Evolutionary conservation across 2,113 vertebrate species (phyloP), one percentile per base, ranked within the genome.

Genomic region (Thalassarche chlororhynchos): DNA sequence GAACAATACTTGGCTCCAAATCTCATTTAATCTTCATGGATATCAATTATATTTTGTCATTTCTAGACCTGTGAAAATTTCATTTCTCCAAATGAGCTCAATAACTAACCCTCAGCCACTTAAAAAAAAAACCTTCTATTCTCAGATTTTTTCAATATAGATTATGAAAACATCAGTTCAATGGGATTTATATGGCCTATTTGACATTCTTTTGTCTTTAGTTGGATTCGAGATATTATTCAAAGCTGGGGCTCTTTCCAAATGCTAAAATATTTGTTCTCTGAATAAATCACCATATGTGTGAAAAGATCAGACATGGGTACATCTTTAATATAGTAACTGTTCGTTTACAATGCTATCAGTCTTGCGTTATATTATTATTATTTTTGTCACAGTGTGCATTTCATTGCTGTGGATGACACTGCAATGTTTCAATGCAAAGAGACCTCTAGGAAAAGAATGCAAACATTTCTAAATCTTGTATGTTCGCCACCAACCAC

Each of bases 21-120:
- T 81, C 60, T 94, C 61, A 95, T 96, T 96, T 97, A 89, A 95
- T 92, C 84, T 96, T 94, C 54, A 92, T 70, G 58, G 76, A 78
- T 94, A 95, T 95, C 92, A 97, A 93, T 97, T 97, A 96, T 64
- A 86, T 88, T 95, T 95, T 82, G 71, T 79, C 61, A 93, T 94
- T 93, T 96, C 72, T 90, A 95, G 89, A 96, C 87, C 87, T 95
- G 84, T 69, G 52, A 89, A 96, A 95, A 94, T 93, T 91, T 97
- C 78, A 85, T 96, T 93, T 95, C 77, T 93, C 71, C 79, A 97
- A 96, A 94, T 86, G 62, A 97, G 72, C 51, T 95, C 88, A 86
- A 68, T 96, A 95, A 94, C 81, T 93, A 97, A 97, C 81, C 36
- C 76, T 84, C 46, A 61, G 26, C 24, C 69, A 87, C 68, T 87